phyloP scores from a whole-genome alignment of 2,888 invertebrate genomes.

The Tromatobia lineatoria region DNA sequence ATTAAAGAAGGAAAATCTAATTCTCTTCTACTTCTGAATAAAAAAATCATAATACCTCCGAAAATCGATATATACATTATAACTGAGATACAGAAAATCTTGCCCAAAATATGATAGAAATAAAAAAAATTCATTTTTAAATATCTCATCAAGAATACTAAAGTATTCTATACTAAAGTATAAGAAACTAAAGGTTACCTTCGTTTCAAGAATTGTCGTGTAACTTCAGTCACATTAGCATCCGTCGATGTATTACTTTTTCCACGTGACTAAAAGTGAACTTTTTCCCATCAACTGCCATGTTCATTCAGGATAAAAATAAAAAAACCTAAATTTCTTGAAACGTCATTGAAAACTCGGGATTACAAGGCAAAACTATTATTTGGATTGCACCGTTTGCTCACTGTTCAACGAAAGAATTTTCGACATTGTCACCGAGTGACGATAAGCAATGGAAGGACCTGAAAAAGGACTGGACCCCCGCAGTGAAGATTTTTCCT shows the following conservation, averaged over 20 bases:
- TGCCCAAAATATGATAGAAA: too few species aligned
- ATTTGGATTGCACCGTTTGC: neutral
- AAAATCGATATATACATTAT: too few species aligned
- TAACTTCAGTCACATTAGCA: too few species aligned
- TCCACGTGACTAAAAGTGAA: neutral
- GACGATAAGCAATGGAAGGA: neutral
- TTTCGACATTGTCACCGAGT: constrained; percentile 18
- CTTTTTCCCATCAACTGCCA: neutral
- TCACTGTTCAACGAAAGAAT: neutral
- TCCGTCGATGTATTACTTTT: neutral
- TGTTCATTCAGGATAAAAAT: neutral
- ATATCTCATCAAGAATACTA: too few species aligned
- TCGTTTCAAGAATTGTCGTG: too few species aligned
- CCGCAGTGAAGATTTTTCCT: constrained; percentile 61
- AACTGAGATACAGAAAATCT: too few species aligned
- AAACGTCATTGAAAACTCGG: neutral
- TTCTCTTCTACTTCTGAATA: too few species aligned
- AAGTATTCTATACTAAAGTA: too few species aligned
- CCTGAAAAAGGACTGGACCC: constrained; percentile 5
- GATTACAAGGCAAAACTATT: constrained; percentile 1
- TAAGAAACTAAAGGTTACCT: too few species aligned
- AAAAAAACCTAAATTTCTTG: neutral
- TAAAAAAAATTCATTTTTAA: too few species aligned
- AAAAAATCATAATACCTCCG: too few species aligned
- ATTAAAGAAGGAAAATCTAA: too few species aligned